phyloP scores from a whole-genome alignment of 2,888 invertebrate species.

The Gymnocheta viridis region DNA sequence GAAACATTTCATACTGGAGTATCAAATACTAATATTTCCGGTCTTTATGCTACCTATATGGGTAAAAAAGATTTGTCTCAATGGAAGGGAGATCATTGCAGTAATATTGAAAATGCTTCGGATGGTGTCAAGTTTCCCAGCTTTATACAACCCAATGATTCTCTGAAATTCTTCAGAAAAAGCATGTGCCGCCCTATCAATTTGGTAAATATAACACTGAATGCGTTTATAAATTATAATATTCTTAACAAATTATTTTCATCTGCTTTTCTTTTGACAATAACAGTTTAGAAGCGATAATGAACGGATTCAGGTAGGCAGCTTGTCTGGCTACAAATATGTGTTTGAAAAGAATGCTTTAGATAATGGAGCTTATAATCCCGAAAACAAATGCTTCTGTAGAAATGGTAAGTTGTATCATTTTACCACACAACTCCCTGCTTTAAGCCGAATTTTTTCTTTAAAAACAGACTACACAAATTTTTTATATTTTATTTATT shows the following conservation, averaged over 20 bases:
- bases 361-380: conserved; percentile 88
- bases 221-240: neutral
- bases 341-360: conserved; percentile 89
- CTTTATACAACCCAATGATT: conserved; percentile 86
- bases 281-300: conserved; percentile 77
- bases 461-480: too few relatives aligned
- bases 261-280: neutral
- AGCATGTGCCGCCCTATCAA: conserved; percentile 92
- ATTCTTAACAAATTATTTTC: conserved; percentile 51
- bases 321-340: conserved; percentile 88
- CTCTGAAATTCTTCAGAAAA: conserved; percentile 90
- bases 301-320: conserved; percentile 84
- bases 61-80: conserved; percentile 88
- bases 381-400: conserved; percentile 93
- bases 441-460: too few relatives aligned
- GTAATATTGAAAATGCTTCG: conserved; percentile 88
- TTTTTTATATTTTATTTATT: too few relatives aligned
- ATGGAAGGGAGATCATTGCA: conserved; percentile 90
- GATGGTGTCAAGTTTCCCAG: conserved; percentile 94
- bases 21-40: conserved; percentile 84
- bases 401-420: conserved; percentile 83
- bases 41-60: conserved; percentile 89
- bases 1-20: conserved; percentile 90
- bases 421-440: too few relatives aligned
- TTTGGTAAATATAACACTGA: conserved; percentile 86